Base-by-base conservation (phyloP, 2,888 invertebrate genomes). In the Machimus atricapillus region DNA sequence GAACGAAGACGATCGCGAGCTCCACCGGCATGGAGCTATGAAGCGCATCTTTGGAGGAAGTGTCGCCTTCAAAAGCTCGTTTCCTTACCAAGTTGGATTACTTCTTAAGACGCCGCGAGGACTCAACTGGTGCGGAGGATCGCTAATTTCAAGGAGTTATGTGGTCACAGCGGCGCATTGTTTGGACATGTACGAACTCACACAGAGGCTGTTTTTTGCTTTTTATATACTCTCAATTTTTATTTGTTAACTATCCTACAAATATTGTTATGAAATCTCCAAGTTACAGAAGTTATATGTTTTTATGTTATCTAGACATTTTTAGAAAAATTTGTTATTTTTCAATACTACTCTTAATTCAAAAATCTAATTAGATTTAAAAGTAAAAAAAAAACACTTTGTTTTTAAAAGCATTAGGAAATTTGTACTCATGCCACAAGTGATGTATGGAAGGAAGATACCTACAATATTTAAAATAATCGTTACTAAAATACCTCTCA, bases 131-230 rank as follows among this genome's bases (percentile, higher is more conserved):
- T 92, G 92, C 85, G 92, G 92, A 8, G 92, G 92, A 19, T 90
- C 91, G 0, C 87, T 92, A 23, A 90, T 92, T 86, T 89, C 90
- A 1, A 88, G 87, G 6, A 87, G 89, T 19, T 90, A 88, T 85
- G 90, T 92, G 66, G 81, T 92, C 0, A 92, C 92, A 1, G 92
- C 92, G 0, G 92, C 91, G 0, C 92, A 92, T 87, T 92, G 92
- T 77, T 87, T 92, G 34, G 89, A 89, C n/a, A 90, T 90, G 89
- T 90, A 87, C 81, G 89, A 88, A 85, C 9, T 37, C 14, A 73
- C 7, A n/a, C 43, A 74, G 74, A 27, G 46, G 27, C 23, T 85
- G 74, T 74, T 43, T n/a, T 74, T 74, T 85, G 66, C 52, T n/a
- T 52, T 52, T 52, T n/a, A 52, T 16, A 52, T 2, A 19, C 4